Conservation (phyloP, 2,888 invertebrate species). For the Caenorhabditis wallacei region DNA sequence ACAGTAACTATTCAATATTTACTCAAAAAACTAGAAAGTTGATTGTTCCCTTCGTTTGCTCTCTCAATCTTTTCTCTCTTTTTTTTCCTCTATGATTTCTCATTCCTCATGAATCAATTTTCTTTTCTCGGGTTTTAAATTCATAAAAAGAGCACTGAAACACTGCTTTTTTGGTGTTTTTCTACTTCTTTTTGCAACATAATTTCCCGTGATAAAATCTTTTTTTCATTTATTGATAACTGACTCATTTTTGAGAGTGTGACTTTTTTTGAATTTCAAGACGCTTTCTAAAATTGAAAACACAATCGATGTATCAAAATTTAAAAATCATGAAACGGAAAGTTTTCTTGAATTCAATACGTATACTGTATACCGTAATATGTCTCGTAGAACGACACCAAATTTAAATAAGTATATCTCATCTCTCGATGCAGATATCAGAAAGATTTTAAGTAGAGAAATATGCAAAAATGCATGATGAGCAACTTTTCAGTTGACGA, state of each 20-base stretch:
- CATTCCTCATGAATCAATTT: conserved; percentile 45
- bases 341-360: no score
- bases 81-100: background rate
- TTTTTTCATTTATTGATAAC: background rate
- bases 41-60: conserved; percentile 12
- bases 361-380: no score
- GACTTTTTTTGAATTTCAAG: background rate
- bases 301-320: no score
- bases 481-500: no score
- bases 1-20: conserved; percentile 13
- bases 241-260: background rate
- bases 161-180: conserved; percentile 9
- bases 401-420: no score
- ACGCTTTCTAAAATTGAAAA: background rate
- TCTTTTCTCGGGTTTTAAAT: conserved; percentile 11
- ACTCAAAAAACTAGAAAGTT: conserved; percentile 43
- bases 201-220: background rate
- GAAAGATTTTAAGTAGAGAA: no score
- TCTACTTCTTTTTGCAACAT: background rate
- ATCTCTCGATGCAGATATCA: no score
- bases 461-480: no score
- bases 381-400: no score
- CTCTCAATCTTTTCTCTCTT: conserved; percentile 12
- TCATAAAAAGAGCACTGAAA: conserved; percentile 8
- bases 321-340: no score